Conservation (phyloP, 2,797 vertebrate species). For the Molossus alvarezi region DNA sequence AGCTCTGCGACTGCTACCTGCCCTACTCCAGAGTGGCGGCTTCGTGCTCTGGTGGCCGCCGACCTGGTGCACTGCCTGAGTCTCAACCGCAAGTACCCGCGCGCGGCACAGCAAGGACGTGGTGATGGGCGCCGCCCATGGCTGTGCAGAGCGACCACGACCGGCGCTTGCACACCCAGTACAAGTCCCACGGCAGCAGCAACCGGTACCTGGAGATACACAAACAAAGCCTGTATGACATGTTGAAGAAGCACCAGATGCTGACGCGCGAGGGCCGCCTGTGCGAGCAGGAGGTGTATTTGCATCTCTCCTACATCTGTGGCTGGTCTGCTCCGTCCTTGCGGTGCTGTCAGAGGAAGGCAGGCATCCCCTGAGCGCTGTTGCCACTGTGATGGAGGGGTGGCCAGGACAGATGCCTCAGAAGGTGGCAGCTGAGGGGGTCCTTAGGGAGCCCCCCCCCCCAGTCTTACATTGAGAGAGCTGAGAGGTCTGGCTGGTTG, state of each 20-base stretch:
- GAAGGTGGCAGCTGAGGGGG: not conserved
- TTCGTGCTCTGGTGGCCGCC: conserved; percentile 93
- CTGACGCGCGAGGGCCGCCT: conserved; percentile 94
- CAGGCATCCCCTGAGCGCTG: conserved; percentile 95
- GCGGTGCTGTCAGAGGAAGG: conserved; percentile 98
- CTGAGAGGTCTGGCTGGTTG: too few relatives aligned
- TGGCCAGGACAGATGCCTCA: rapidly evolving
- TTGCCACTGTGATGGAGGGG: too few relatives aligned
- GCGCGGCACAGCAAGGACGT: conserved; percentile 98
- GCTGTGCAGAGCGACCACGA: conserved; percentile 96
- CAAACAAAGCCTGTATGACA: conserved; percentile 99
- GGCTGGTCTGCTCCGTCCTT: conserved; percentile 99
- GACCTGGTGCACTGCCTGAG: conserved; percentile 95
- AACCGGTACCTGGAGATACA: conserved; percentile 98
- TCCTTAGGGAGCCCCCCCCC: not conserved
- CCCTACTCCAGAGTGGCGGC: conserved; percentile 98
- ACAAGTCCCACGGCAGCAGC: conserved; percentile 97
- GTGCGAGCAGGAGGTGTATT: conserved; percentile 96
- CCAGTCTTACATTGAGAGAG: rapidly evolving
- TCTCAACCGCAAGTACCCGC: conserved; percentile 93
- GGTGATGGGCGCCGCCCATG: conserved; percentile 96
- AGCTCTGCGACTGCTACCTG: conserved; percentile 98
- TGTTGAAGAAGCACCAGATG: conserved; percentile 98
- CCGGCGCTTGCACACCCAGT: conserved; percentile 98
- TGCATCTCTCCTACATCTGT: conserved; percentile 96